Conservation (phyloP, 1,140 invertebrate genomes). For the Maniola jurtina region DNA sequence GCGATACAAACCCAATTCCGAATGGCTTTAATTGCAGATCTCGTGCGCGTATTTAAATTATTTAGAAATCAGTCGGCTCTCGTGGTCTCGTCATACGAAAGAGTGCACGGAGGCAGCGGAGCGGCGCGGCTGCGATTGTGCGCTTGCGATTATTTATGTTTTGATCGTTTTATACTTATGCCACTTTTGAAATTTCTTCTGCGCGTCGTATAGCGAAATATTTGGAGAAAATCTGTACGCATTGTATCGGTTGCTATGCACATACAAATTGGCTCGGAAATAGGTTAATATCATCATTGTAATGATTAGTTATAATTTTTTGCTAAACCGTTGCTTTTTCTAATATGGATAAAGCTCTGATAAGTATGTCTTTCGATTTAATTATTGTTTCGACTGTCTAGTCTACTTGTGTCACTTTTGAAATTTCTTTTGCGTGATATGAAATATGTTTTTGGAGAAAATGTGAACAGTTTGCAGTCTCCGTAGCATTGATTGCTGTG, state of each 20-base stretch:
- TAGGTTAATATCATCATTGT: too few relatives aligned
- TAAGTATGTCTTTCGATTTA: too few relatives aligned
- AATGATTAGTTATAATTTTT: too few relatives aligned
- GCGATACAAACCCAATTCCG: conserved; percentile 60
- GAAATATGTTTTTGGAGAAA: not conserved
- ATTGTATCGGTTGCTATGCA: too few relatives aligned
- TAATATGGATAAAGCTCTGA: too few relatives aligned
- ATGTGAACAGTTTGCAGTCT: too few relatives aligned
- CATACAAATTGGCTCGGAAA: too few relatives aligned
- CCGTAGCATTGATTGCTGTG: too few relatives aligned
- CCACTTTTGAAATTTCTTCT: conserved; percentile 10
- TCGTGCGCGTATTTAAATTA: conserved; percentile 75
- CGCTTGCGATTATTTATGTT: conserved; percentile 24
- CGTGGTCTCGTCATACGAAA: conserved; percentile 62
- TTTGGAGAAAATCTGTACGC: not conserved
- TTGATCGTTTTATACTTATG: conserved; percentile 21
- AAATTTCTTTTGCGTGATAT: conserved; percentile 4
- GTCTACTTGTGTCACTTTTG: conserved; percentile 7
- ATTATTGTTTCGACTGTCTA: conserved; percentile 23
- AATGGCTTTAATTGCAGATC: conserved; percentile 57
- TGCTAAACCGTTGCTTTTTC: too few relatives aligned
- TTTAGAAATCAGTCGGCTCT: conserved; percentile 67
- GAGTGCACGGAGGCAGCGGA: conserved; percentile 66
- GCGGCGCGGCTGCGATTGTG: conserved; percentile 48
- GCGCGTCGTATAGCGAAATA: not conserved